A percentile compares a stretch with the other conserved stretches of the same genome.
Evolutionary conservation across 2,888 invertebrate species (phyloP).

Genomic region (Spisula subtruncata): DNA sequence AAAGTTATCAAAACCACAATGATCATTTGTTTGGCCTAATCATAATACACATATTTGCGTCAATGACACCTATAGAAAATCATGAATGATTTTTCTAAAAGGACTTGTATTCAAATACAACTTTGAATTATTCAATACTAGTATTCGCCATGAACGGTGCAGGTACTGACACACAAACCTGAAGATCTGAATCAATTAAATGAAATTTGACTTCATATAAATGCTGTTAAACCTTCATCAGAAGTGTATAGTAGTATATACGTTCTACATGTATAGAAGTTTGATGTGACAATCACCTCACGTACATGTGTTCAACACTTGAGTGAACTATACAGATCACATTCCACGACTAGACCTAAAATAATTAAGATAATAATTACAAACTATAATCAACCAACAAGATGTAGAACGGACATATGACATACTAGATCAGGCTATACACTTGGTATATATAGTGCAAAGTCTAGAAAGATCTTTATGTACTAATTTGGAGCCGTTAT

Average conservation of each 20-base stretch:
- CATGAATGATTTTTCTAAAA: neutral
- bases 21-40: neutral
- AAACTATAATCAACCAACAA: no score
- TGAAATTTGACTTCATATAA: neutral
- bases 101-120: no score
- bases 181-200: no score
- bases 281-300: neutral
- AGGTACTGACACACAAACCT: no score
- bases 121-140: neutral
- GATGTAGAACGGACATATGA: no score
- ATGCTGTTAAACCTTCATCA: neutral
- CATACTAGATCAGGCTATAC: no score
- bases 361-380: neutral
- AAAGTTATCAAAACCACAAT: no score
- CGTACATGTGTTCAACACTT: neutral
- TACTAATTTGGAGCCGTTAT: no score
- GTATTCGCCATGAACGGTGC: neutral
- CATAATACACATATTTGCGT: neutral
- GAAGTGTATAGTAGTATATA: neutral
- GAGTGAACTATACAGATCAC: neutral
- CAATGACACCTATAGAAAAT: neutral
- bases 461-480: no score
- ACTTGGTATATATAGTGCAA: no score
- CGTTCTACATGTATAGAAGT: neutral
- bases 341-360: neutral